Evolutionary conservation across 2,113 vertebrate genomes (phyloP).

Genomic region (Lycaon pictus): DNA sequence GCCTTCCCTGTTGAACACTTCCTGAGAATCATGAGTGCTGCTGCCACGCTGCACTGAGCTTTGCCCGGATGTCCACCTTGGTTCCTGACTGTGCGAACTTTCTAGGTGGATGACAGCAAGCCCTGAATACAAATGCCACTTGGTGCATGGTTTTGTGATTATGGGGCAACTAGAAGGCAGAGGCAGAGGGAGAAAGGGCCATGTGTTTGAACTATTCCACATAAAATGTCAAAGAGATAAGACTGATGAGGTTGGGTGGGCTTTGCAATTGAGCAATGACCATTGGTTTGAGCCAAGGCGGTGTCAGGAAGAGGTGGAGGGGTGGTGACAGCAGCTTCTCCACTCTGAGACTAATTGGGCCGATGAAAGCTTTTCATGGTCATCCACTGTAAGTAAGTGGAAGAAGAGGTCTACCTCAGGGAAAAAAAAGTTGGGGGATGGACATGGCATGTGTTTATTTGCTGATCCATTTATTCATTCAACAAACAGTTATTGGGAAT

Average conservation of each 20-base stretch:
- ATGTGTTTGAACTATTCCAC: not conserved
- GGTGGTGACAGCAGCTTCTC: not conserved
- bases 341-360: not conserved
- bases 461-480: not conserved
- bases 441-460: not conserved
- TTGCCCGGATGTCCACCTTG: not conserved
- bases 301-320: not conserved
- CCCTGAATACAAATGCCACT: not conserved
- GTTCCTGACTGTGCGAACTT: fast-evolving
- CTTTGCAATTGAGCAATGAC: not conserved
- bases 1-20: fast-evolving
- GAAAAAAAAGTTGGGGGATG: not conserved
- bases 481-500: not conserved
- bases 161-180: not conserved
- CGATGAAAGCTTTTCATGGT: not conserved
- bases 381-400: not conserved
- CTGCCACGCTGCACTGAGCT: fast-evolving
- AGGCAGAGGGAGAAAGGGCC: not conserved
- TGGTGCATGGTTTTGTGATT: fast-evolving
- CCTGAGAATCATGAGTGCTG: fast-evolving
- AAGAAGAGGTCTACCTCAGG: not conserved
- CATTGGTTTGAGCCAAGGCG: not conserved
- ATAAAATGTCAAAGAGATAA: not conserved
- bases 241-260: not conserved
- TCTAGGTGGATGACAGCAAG: not conserved